Conservation (phyloP, 2,113 vertebrate species). For the Phalacrocorax pelagicus region DNA sequence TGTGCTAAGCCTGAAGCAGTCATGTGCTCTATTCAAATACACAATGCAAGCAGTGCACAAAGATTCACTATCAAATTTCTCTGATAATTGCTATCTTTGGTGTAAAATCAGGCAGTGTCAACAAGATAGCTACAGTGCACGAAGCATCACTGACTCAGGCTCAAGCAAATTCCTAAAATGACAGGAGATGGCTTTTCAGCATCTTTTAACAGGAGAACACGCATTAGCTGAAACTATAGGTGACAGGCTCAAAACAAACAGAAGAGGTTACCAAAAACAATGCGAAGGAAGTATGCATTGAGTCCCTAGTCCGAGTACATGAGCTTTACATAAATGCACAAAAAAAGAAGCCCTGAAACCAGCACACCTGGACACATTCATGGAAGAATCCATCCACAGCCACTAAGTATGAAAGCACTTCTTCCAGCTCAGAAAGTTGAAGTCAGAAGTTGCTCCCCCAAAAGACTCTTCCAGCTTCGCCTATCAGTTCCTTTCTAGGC, state of each 20-base stretch:
- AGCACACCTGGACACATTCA: background rate
- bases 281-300: fast-evolving
- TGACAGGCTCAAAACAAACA: background rate
- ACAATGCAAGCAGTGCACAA: background rate
- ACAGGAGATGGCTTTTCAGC: background rate
- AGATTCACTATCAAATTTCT: background rate
- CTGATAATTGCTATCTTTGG: background rate
- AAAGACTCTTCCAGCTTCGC: background rate
- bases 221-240: background rate
- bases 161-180: background rate
- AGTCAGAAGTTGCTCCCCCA: background rate
- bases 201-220: background rate
- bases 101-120: background rate
- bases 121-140: background rate
- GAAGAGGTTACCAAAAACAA: background rate
- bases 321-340: background rate
- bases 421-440: background rate
- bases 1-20: background rate
- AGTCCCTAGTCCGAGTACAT: background rate
- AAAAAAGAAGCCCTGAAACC: background rate
- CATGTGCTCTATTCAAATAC: background rate
- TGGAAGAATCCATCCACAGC: background rate
- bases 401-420: background rate
- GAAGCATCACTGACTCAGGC: background rate
- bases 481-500: background rate